Percentiles rank a stretch among this genome's conserved stretches.
phyloP scores from a whole-genome alignment of 1,140 invertebrate genomes.

The Drosophila sucinea region DNA sequence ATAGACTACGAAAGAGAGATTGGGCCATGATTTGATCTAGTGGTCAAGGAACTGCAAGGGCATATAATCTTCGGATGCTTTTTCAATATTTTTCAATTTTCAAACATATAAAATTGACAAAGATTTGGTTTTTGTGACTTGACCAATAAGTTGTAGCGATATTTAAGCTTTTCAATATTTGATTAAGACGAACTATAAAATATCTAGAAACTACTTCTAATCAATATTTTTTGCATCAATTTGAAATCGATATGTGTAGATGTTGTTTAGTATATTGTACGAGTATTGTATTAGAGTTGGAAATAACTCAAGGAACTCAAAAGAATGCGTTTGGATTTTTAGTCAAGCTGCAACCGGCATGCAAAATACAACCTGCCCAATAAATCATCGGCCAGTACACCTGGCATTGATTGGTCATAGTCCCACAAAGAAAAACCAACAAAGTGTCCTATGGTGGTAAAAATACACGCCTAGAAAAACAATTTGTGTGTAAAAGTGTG shows the following conservation, averaged over 20 bases:
- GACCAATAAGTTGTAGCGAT: no score
- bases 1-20: no score
- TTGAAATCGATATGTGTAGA: not conserved
- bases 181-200: no score
- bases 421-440: constrained; percentile 91
- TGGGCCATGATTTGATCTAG: no score
- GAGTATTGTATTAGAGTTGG: not conserved
- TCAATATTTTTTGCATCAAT: no score
- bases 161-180: no score
- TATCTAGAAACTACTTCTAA: no score
- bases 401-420: constrained; percentile 92
- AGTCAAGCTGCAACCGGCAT: constrained; percentile 45
- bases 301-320: constrained; percentile 17
- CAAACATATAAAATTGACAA: no score
- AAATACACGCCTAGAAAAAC: constrained; percentile 88
- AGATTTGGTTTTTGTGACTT: no score
- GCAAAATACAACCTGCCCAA: constrained; percentile 88
- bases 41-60: no score
- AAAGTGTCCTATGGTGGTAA: constrained; percentile 88
- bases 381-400: constrained; percentile 90
- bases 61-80: no score
- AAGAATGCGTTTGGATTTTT: constrained; percentile 3
- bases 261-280: not conserved
- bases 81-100: no score
- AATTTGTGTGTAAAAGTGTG: constrained; percentile 49